phyloP scores from a whole-genome alignment of 1,140 invertebrate genomes.

The Myzus persicae region DNA sequence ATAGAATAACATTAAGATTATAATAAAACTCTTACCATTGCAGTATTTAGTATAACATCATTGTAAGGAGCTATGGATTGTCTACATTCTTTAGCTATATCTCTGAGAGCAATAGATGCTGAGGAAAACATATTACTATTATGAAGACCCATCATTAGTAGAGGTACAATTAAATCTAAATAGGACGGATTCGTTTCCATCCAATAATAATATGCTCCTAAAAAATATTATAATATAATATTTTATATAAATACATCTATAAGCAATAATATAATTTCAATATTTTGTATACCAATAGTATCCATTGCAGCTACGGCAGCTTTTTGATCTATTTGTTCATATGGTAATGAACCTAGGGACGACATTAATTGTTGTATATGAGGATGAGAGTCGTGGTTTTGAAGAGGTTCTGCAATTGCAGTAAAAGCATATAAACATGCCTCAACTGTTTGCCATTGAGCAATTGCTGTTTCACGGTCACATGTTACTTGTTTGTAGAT shows the following conservation, averaged over 20 bases:
- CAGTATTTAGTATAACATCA: conserved; percentile 73
- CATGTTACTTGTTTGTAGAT: conserved; percentile 48
- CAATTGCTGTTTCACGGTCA: conserved; percentile 45
- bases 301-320: conserved; percentile 76
- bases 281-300: conserved; percentile 70
- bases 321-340: conserved; percentile 69
- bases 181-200: conserved; percentile 41
- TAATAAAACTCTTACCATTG: conserved; percentile 66
- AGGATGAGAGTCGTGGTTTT: conserved; percentile 70
- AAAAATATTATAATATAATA: not conserved
- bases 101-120: conserved; percentile 87
- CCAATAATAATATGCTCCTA: conserved; percentile 57
- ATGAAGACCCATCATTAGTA: conserved; percentile 48
- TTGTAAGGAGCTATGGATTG: conserved; percentile 76
- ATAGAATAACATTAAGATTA: not conserved
- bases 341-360: conserved; percentile 74
- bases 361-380: conserved; percentile 73
- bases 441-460: conserved; percentile 74
- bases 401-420: conserved; percentile 80
- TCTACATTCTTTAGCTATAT: conserved; percentile 81
- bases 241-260: not conserved
- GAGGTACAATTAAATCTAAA: conserved; percentile 50
- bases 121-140: conserved; percentile 66
- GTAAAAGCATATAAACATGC: conserved; percentile 83
- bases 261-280: conserved; percentile 16